Evolutionary conservation across 2,888 invertebrate species (phyloP).

Genomic region (Encarsia formosa): DNA sequence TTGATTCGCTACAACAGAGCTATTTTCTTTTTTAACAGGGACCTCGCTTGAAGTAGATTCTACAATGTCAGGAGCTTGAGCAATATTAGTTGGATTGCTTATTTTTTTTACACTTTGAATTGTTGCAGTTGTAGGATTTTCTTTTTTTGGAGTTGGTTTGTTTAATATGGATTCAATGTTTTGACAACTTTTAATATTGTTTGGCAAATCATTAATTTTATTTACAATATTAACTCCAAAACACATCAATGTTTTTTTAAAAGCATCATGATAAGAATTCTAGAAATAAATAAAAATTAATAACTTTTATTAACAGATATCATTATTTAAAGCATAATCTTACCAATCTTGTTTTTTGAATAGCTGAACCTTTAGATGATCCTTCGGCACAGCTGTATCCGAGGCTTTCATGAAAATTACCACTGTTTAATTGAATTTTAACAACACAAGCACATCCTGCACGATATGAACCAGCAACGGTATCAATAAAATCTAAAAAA

Average conservation of each 20-base stretch:
- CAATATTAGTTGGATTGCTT: not conserved
- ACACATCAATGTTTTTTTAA: slow-evolving; percentile 23
- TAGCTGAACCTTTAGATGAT: slow-evolving; percentile 27
- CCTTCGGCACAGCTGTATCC: slow-evolving; percentile 24
- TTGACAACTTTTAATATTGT: too few species aligned
- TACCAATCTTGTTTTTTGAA: slow-evolving; percentile 29
- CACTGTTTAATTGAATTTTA: slow-evolving; percentile 27
- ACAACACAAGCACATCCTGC: slow-evolving; percentile 29
- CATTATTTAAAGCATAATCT: not conserved
- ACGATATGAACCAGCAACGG: slow-evolving; percentile 23
- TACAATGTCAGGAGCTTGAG: not conserved
- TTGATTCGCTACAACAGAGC: too few species aligned
- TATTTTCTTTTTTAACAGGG: too few species aligned
- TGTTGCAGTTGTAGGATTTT: not conserved
- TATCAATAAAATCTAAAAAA: slow-evolving; percentile 29
- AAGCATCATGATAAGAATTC: slow-evolving; percentile 26
- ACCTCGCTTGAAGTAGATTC: too few species aligned
- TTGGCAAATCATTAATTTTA: slow-evolving; percentile 1
- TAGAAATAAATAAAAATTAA: slow-evolving; percentile 10
- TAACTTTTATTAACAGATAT: not conserved
- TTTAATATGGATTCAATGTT: not conserved
- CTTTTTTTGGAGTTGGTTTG: not conserved
- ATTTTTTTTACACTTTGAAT: not conserved
- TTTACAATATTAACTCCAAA: slow-evolving; percentile 22
- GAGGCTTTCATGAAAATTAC: slow-evolving; percentile 29